Base-by-base conservation (phyloP, 37 sponge, comb jelly and placozoan genomes). In the Oscarella lobularis region DNA sequence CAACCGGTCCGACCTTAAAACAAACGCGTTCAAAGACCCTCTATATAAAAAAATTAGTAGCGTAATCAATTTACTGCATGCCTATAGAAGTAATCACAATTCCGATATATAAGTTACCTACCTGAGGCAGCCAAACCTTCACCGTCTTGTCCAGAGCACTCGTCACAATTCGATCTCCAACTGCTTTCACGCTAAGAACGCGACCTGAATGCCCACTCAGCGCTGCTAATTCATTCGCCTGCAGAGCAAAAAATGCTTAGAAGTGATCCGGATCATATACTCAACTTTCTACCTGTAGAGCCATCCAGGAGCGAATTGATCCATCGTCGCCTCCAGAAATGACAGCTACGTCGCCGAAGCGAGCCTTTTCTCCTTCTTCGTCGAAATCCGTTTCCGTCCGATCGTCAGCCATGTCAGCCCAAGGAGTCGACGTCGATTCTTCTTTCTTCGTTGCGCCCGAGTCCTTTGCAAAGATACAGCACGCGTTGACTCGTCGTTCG, bases 291-390 rank as follows among this genome's bases (percentile, higher is more conserved):
- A 70, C 73, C 37, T 70, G 73, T 20, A 94, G 85, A 0, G 95
- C 90, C 65, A 83, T 87, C 95, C 95, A 94, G 29, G 85, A 66
- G 14, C 78, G 80, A 1, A 94, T 82, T 3, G 78, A 84, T 2
- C 95, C 95, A 77, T 94, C 95, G 66, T 94, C 95, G 72, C 92
- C 82, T 29, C 84, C 88, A n/a, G 92, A 87, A 0, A 86, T 36
- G 0, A 94, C 79, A 41, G 72, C 74, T 9, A 76, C 41, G 39
- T 93, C 94, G 0, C 87, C 89, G 87, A 84, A 84, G 27, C 39
- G 30, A 30, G 38, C 41, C 6, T 31, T 5, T 55, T 31, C 29
- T 35, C 75, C 75, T 27, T 74, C 31, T 2, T n/a, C 29, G 27
- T 67, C 77, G 20, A 48, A 35, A 29, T 76, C 77, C 55, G 40